Evolutionary conservation across 2,797 vertebrate species (phyloP).

Genomic region (Xenopus petersii): DNA sequence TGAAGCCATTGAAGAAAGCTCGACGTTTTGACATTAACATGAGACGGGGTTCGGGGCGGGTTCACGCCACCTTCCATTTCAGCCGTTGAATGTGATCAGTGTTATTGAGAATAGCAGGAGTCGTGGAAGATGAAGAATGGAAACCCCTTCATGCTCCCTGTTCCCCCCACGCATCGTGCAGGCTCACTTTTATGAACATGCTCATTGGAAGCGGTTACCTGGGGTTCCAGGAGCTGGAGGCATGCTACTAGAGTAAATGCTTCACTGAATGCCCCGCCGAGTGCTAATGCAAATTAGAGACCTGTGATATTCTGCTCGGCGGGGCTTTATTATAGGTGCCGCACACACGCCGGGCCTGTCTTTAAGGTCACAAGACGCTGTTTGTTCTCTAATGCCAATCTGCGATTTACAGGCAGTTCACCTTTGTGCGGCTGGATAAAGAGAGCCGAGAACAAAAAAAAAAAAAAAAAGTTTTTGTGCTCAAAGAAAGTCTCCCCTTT

Average conservation of each 20-base stretch:
- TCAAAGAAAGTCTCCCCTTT: conserved; percentile 19
- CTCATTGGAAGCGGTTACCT: conserved; percentile 32
- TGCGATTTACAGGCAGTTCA: conserved; percentile 41
- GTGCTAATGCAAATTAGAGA: conserved; percentile 28
- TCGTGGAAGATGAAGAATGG: conserved; percentile 11
- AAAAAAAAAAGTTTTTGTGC: neutral
- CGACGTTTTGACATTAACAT: neutral
- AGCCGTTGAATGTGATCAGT: conserved; percentile 7
- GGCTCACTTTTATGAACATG: conserved; percentile 11
- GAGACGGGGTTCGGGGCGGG: neutral
- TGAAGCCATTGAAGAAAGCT: conserved; percentile 8
- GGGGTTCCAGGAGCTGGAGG: conserved; percentile 26
- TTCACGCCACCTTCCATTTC: conserved; percentile 17
- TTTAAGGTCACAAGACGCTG: conserved; percentile 30
- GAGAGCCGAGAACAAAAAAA: neutral
- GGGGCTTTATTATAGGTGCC: conserved; percentile 23
- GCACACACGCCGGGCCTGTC: conserved; percentile 3
- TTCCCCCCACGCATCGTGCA: neutral
- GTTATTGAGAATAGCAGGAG: conserved; percentile 32
- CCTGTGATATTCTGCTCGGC: conserved; percentile 27
- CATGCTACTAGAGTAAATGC: conserved; percentile 34
- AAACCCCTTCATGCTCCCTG: neutral
- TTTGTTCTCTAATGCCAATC: conserved; percentile 33
- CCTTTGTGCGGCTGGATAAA: conserved; percentile 35
- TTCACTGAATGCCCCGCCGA: conserved; percentile 30